Evolutionary conservation across 2,113 vertebrate genomes (phyloP).

Genomic region (Murina feae): DNA sequence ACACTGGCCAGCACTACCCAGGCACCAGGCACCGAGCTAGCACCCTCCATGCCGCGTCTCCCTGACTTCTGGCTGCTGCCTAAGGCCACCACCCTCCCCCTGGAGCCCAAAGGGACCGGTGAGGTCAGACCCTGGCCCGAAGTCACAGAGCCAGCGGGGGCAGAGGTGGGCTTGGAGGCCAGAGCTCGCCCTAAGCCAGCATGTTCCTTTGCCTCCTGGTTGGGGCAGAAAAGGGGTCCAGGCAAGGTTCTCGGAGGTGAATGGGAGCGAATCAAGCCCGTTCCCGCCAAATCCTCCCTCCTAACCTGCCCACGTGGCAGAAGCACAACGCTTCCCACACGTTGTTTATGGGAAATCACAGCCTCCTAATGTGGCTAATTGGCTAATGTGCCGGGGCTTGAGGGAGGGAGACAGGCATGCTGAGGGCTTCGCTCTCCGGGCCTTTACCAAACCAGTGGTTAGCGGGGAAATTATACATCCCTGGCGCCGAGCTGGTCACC

Average conservation of each 20-base stretch:
- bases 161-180: background rate
- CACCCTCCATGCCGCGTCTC: background rate
- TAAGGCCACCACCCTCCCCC: background rate
- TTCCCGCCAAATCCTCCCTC: background rate
- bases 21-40: background rate
- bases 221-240: background rate
- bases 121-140: background rate
- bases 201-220: background rate
- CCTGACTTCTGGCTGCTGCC: background rate
- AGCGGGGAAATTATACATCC: constrained; percentile 44
- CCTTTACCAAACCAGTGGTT: constrained; percentile 40
- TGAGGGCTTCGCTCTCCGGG: constrained; percentile 48
- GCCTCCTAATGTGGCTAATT: constrained; percentile 36
- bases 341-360: constrained; percentile 3
- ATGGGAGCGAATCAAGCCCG: background rate
- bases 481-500: constrained; percentile 32
- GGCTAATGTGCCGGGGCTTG: background rate
- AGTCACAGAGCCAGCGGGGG: background rate
- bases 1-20: background rate
- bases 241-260: background rate
- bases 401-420: constrained; percentile 10
- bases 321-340: background rate
- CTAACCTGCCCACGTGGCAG: background rate
- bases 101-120: background rate
- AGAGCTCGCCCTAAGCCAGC: background rate